Evolutionary conservation across 2,113 vertebrate species (phyloP).

Genomic region (Nyctereutes procyonoides): DNA sequence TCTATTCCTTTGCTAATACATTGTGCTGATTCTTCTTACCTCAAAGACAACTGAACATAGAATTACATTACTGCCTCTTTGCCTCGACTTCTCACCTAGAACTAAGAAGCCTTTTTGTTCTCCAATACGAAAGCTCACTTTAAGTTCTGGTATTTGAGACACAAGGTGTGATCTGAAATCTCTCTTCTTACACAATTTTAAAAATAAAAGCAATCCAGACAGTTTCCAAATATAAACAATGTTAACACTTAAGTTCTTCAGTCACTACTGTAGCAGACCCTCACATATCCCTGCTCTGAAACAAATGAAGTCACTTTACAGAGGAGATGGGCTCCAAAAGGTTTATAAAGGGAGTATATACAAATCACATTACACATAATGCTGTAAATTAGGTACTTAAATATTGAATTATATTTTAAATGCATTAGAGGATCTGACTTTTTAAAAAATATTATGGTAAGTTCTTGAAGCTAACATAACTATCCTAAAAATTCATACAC

Average conservation of each 20-base stretch:
- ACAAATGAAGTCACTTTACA: not conserved
- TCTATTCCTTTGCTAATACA: not conserved
- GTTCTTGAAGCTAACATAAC: not conserved
- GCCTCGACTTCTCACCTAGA: not conserved
- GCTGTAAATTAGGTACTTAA: not conserved
- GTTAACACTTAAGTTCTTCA: not conserved
- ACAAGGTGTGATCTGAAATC: not conserved
- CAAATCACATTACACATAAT: not conserved
- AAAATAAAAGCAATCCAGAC: not conserved
- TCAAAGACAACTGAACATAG: not conserved
- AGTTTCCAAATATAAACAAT: not conserved
- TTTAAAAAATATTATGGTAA: not conserved
- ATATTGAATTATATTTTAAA: conserved; percentile 5
- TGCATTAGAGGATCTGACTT: not conserved
- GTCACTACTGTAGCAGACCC: not conserved
- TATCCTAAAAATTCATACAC: not conserved
- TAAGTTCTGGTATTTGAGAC: conserved; percentile 28
- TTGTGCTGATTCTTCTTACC: not conserved
- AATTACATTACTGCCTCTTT: not conserved
- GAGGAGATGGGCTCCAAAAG: not conserved
- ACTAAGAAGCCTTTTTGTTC: not conserved
- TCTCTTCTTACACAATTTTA: not conserved
- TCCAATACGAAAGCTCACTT: not conserved
- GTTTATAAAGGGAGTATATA: not conserved
- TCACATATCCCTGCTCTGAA: not conserved